Evolutionary conservation across 2,797 vertebrate genomes (phyloP).

Genomic region (Eulemur rubriventer): DNA sequence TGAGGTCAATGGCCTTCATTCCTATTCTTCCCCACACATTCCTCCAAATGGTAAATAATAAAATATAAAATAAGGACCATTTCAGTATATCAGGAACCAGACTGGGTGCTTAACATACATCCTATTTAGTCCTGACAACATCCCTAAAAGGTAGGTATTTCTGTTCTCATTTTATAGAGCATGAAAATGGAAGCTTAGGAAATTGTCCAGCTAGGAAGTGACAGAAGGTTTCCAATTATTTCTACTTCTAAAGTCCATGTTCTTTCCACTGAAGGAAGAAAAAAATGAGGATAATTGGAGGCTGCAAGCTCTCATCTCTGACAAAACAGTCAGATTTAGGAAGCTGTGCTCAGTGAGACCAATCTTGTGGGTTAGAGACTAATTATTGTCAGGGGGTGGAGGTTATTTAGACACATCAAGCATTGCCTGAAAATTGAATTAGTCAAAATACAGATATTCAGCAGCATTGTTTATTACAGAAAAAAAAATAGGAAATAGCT

Average conservation of each 20-base stretch:
- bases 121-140: not conserved
- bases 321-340: not conserved
- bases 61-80: not conserved
- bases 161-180: not conserved
- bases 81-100: not conserved
- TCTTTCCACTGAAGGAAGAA: not conserved
- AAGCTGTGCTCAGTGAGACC: not conserved
- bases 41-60: not conserved
- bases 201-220: not conserved
- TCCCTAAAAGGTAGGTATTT: not conserved
- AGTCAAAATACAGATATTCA: not conserved
- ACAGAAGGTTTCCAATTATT: not conserved
- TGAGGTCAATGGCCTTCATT: not conserved
- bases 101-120: not conserved
- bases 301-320: not conserved
- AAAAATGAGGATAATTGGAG: not conserved
- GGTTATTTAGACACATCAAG: not conserved
- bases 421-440: not conserved
- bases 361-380: not conserved
- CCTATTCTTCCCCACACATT: not conserved
- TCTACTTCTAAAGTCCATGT: not conserved
- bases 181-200: not conserved
- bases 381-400: not conserved
- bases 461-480: not conserved
- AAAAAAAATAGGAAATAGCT: not conserved